These are phyloP conservation scores for Nycticorax nycticorax DNA, from an alignment of 2,113 vertebrate genomes.

Conservation along the genomic window DNA sequence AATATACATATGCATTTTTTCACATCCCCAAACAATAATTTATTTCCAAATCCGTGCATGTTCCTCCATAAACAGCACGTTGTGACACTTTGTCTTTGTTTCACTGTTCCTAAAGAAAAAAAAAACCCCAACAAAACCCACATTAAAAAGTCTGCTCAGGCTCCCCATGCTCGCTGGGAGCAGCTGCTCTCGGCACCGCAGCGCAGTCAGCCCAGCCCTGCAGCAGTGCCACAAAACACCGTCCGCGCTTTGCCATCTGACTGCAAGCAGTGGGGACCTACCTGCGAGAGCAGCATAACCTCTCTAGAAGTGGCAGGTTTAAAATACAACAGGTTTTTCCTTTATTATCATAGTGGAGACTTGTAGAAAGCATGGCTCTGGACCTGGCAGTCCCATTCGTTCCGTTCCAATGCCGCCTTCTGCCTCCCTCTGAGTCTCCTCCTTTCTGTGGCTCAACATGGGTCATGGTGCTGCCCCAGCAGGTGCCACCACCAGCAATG, in stretches of 20 bases:
- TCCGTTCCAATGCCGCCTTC: accelerated
- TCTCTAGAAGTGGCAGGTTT: neutral
- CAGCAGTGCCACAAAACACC: neutral
- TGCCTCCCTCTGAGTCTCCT: neutral
- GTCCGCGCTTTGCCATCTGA: neutral
- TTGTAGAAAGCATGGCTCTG: neutral
- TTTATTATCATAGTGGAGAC: neutral
- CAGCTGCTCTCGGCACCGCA: neutral
- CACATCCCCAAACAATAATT: neutral
- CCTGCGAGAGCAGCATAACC: neutral
- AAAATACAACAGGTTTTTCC: neutral
- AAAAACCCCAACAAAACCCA: neutral
- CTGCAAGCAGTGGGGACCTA: neutral
- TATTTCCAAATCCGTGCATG: neutral
- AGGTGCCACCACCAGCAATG: neutral
- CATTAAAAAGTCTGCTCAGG: neutral
- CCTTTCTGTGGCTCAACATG: accelerated
- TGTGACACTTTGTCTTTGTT: neutral
- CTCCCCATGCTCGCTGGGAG: neutral
- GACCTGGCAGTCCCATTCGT: neutral
- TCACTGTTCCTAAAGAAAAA: neutral
- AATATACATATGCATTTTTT: neutral
- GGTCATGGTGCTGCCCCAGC: neutral
- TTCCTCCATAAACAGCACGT: neutral
- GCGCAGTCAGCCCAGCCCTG: neutral